A percentile compares a stretch with the other conserved stretches of the same genome.
Conservation (phyloP, 2,113 vertebrate species). For the Picathartes gymnocephalus region DNA sequence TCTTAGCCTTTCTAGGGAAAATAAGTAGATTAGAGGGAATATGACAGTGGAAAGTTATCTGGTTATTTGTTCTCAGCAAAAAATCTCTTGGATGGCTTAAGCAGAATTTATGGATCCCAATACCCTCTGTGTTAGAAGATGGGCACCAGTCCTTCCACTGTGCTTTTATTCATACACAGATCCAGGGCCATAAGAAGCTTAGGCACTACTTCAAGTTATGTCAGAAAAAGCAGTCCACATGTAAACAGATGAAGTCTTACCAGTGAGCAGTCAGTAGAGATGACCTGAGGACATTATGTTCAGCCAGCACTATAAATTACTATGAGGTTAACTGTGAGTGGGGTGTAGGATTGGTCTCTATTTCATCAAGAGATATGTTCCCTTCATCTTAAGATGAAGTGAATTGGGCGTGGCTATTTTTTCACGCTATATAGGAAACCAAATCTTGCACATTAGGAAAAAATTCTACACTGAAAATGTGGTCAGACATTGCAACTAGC, state of each 20-base stretch:
- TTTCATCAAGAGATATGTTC: background rate
- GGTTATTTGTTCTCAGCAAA: background rate
- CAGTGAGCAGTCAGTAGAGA: background rate
- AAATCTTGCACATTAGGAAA: background rate
- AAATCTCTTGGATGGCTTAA: background rate
- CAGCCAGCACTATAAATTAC: background rate
- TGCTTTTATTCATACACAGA: background rate
- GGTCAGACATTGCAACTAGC: background rate
- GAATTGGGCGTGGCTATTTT: background rate
- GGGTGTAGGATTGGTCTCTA: background rate
- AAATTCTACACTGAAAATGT: background rate
- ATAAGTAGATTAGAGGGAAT: background rate
- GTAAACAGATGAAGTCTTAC: background rate
- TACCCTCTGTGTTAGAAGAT: background rate
- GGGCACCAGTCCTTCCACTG: background rate
- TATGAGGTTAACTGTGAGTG: background rate
- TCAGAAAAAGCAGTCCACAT: background rate
- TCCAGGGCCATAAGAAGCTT: background rate
- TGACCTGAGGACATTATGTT: background rate
- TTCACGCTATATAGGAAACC: background rate
- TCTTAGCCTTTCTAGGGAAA: background rate
- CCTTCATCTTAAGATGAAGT: background rate
- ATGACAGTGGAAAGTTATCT: background rate
- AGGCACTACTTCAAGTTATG: background rate
- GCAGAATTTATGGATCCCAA: background rate